These are phyloP conservation scores for Gorsachius goisagi DNA, from an alignment of 2,113 vertebrate genomes.

Conservation along the genomic window DNA sequence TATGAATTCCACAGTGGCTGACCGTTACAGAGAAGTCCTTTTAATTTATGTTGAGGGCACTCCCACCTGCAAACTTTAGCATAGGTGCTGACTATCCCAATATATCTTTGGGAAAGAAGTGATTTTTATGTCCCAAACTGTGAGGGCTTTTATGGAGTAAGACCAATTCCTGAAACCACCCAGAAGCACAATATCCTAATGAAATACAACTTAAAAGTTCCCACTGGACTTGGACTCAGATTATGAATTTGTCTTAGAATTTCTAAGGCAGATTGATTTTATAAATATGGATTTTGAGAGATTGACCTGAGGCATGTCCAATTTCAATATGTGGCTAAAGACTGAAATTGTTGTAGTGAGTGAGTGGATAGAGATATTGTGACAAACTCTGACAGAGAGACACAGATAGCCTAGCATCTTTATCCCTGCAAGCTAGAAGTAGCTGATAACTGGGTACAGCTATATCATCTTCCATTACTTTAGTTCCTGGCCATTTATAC, in stretches of 20 bases:
- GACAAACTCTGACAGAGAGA: background rate
- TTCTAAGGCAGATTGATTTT: slow-evolving; percentile 8
- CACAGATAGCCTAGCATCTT: background rate
- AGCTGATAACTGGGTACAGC: background rate
- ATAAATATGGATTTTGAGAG: background rate
- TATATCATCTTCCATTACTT: background rate
- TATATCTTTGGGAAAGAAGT: background rate
- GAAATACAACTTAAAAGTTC: background rate
- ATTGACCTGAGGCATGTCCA: background rate
- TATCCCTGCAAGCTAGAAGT: background rate
- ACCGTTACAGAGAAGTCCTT: background rate
- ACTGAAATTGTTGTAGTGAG: background rate
- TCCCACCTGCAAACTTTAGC: background rate
- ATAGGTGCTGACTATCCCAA: background rate
- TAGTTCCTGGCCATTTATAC: background rate
- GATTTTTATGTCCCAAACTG: background rate
- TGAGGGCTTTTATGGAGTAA: background rate
- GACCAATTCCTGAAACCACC: background rate
- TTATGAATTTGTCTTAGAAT: background rate
- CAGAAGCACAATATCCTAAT: background rate
- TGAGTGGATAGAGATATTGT: background rate
- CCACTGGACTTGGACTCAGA: background rate
- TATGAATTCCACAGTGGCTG: background rate
- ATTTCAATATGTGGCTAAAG: background rate
- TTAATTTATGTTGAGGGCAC: background rate